Evolutionary conservation across 2,888 invertebrate genomes (phyloP), one percentile per base, ranked within the genome.

Genomic region (Abscondita cerata): DNA sequence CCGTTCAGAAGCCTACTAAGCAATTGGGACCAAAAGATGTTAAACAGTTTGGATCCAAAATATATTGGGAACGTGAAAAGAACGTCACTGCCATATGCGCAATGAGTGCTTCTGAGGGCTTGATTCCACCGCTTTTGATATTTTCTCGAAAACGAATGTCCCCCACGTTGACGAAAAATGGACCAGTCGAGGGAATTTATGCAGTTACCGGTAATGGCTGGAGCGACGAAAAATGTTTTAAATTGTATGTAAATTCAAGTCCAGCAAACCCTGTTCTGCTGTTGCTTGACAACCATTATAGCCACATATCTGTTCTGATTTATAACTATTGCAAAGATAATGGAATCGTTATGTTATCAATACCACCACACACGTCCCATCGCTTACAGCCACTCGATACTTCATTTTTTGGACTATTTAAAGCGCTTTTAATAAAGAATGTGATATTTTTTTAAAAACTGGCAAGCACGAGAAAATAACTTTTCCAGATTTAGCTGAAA

Each of bases 41-140:
- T n/a, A 44, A 44, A 18, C 44, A 44, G n/a, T n/a, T 44, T 15
- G 18, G 44, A n/a, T 18, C 18, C 16, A 44, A 44, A n/a, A n/a
- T n/a, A n/a, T n/a, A n/a, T n/a, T n/a, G n/a, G n/a, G n/a, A n/a
- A n/a, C n/a, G n/a, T 4, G 18, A 19, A 44, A 44, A 44, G 44
- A 44, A 44, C 18, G 44, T 18, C 5, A 44, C 44, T 16, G 44
- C 44, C 8, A 44, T 18, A 19, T 44, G 44, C 18, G 44, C 44
- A 16, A 44, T 44, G 44, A 44, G 44, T 44, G 16, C 16, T 44
- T 44, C 19, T 16, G 44, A 11, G 19, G 19, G 11, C 19, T 44
- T 18, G 3, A 18, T 44, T 8, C 2, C 44, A 11, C 16, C 18
- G 11, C 44, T 44, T 18, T 3, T 44, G 2, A 44, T 44, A 16